Percentiles rank a stretch among this genome's conserved stretches.
Evolutionary conservation across 2,888 invertebrate species (phyloP).

Genomic region (Tipula lateralis): DNA sequence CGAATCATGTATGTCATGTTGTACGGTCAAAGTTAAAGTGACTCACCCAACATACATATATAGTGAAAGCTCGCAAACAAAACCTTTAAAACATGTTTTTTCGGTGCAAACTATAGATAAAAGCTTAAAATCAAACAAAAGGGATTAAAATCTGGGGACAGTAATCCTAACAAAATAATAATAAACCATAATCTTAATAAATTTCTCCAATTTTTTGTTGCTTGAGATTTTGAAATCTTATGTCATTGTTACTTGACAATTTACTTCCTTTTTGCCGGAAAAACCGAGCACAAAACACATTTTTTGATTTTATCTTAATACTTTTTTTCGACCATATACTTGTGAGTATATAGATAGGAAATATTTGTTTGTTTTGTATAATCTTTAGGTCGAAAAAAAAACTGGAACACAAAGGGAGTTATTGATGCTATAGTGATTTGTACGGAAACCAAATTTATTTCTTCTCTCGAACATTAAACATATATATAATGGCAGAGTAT

Average conservation of each 20-base stretch:
- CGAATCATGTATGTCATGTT: too few relatives aligned
- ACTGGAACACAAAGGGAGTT: background rate
- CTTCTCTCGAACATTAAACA: too few relatives aligned
- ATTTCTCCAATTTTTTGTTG: background rate
- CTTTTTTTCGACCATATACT: background rate
- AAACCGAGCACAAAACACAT: background rate
- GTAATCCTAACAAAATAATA: constrained; percentile 1
- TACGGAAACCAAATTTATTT: background rate
- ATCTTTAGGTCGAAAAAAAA: background rate
- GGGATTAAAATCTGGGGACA: background rate
- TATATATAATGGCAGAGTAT: too few relatives aligned
- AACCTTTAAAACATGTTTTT: background rate
- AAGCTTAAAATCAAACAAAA: background rate
- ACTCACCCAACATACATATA: background rate
- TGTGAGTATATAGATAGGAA: background rate
- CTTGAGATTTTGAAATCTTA: background rate
- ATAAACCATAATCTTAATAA: constrained; percentile 11
- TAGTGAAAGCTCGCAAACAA: background rate
- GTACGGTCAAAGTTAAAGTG: too few relatives aligned
- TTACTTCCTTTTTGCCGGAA: background rate
- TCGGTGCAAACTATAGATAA: background rate
- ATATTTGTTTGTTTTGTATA: background rate
- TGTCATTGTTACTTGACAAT: background rate
- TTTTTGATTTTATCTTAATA: background rate
- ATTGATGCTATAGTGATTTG: background rate